Evolutionary conservation across 2,888 invertebrate genomes (phyloP).

Genomic region (Synanthedon vespiformis): DNA sequence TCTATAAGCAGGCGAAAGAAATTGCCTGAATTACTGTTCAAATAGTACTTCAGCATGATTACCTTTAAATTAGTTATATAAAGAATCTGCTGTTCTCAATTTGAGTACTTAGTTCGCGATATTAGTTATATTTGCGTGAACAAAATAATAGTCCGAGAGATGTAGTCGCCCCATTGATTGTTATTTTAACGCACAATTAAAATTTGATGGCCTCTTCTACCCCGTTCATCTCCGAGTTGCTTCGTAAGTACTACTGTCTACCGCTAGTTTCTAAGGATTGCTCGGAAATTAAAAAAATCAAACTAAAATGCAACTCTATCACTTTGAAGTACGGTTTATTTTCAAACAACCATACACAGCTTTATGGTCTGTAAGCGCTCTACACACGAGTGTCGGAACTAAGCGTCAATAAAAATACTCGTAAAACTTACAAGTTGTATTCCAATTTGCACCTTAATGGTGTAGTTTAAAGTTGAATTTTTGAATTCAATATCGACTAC

Average conservation of each 20-base stretch:
- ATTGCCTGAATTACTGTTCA: no score
- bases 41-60: no score
- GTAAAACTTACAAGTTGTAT: constrained; percentile 30
- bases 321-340: constrained; percentile 20
- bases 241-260: constrained; percentile 28
- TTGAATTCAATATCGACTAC: constrained; percentile 24
- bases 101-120: constrained; percentile 14
- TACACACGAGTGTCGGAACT: constrained; percentile 60
- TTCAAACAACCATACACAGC: constrained; percentile 14
- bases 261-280: not conserved
- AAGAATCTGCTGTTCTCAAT: not conserved
- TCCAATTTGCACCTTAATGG: constrained; percentile 29
- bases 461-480: constrained; percentile 23
- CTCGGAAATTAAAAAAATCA: constrained; percentile 13
- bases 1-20: no score
- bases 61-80: constrained; percentile 26
- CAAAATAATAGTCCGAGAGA: constrained; percentile 21
- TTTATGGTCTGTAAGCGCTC: constrained; percentile 43
- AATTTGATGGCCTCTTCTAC: constrained; percentile 66
- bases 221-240: constrained; percentile 60
- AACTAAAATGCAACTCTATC: constrained; percentile 17
- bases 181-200: constrained; percentile 70
- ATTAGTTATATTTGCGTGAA: constrained; percentile 47
- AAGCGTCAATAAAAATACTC: constrained; percentile 69
- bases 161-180: constrained; percentile 67